These are phyloP conservation scores for Lathronympha strigana DNA, from an alignment of 2,888 invertebrate genomes.

Conservation along the genomic window DNA sequence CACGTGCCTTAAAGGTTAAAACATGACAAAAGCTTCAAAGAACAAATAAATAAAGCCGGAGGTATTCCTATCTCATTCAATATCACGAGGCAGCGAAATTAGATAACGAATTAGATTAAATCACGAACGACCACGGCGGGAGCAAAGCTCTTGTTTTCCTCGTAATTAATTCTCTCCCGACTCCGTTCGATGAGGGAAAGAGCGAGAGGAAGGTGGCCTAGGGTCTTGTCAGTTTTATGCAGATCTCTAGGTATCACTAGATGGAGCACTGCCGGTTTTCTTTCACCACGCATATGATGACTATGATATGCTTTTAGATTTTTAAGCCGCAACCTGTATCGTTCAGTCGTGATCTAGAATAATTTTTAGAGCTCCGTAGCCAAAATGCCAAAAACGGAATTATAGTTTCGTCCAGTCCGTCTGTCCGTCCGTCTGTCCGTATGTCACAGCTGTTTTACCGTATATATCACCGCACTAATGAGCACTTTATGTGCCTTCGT, in stretches of 20 bases:
- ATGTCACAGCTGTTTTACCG: too few species aligned
- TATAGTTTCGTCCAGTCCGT: too few species aligned
- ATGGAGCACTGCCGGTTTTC: neutral
- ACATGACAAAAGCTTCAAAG: neutral
- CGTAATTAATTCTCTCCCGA: conserved; percentile 33
- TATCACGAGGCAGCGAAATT: conserved; percentile 28
- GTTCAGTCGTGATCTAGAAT: too few species aligned
- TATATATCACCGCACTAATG: too few species aligned
- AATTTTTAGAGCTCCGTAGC: too few species aligned
- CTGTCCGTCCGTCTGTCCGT: too few species aligned
- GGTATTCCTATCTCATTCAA: conserved; percentile 13
- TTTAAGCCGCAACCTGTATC: too few species aligned
- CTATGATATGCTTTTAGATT: neutral
- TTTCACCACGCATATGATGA: too few species aligned
- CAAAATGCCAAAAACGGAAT: too few species aligned
- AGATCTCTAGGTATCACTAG: neutral
- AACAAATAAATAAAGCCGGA: conserved; percentile 16
- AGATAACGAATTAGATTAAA: conserved; percentile 37
- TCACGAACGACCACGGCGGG: conserved; percentile 27
- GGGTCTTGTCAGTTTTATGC: conserved; percentile 5
- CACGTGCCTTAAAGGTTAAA: neutral
- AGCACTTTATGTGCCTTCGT: too few species aligned
- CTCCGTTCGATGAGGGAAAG: conserved; percentile 2
- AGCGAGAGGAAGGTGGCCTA: conserved; percentile 7
- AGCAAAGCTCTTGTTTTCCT: conserved; percentile 31